Percentiles rank a stretch among this genome's conserved stretches.
phyloP scores from a whole-genome alignment of 2,113 vertebrate genomes.

The Todiramphus saurophagus region DNA sequence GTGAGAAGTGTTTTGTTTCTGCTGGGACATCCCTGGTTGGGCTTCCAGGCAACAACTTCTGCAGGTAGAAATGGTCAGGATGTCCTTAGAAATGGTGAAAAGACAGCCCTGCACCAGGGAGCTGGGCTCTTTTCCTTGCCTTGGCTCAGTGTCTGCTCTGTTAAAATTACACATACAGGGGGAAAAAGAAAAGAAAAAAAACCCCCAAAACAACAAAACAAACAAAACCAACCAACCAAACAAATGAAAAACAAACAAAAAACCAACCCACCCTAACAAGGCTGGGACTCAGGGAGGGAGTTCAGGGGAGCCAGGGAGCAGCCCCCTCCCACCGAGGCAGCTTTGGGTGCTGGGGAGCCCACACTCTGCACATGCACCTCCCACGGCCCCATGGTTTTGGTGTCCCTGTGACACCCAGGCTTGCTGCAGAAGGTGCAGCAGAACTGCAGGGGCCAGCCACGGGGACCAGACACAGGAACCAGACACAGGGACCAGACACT shows the following conservation, averaged over 20 bases:
- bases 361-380: neutral
- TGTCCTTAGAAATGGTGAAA: neutral
- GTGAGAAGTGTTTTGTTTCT: neutral
- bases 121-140: neutral
- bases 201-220: too few species aligned
- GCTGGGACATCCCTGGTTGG: fast-evolving
- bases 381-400: neutral
- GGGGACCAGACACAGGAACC: neutral
- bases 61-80: neutral
- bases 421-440: neutral
- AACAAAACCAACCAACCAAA: too few species aligned
- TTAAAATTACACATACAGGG: fast-evolving
- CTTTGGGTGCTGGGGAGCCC: neutral
- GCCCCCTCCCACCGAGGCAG: neutral
- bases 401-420: neutral
- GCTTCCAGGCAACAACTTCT: neutral
- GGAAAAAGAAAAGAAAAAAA: neutral
- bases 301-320: neutral
- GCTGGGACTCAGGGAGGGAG: neutral
- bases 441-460: neutral
- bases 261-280: too few species aligned
- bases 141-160: neutral
- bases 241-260: too few species aligned
- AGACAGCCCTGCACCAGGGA: neutral
- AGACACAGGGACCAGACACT: neutral